Base-by-base conservation (phyloP, 2,888 invertebrate species). In the Toxonevra muliebris region DNA sequence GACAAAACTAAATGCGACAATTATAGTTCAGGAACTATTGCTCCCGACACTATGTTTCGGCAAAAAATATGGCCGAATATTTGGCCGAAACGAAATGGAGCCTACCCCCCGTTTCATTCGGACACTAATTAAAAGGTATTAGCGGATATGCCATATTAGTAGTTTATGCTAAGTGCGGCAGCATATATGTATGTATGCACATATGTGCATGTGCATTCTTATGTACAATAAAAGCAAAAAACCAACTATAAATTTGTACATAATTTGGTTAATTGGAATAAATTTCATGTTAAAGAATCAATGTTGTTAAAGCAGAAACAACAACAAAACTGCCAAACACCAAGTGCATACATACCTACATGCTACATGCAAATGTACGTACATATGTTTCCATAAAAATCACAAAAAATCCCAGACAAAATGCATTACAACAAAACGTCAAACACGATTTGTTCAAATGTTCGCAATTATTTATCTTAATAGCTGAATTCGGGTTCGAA, bases 401-500 rank as follows among this genome's bases (percentile, higher is more conserved):
- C 42, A 57, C 13, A 53, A 17, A 30, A 17, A 60, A 9, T 12
- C 15, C 43, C 11, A 12, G 2, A 48, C 30, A 7, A 53, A 60
- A 58, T 42, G 43, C 42, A 59, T 48, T 30, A 20, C 61, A 61
- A 66, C 66, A 61, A 66, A 66, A 79, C 80, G 77, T 77, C 81
- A 79, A 82, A 82, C 81, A 82, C 81, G 79, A 79, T 80, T 82
- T 80, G 75, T 75, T 72, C 80, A 80, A 82, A 81, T 81, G 82
- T 82, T 77, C 76, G 81, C 82, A 81, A 82, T 82, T 81, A 82
- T 82, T 82, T 82, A 82, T 80, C 71, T 66, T 61, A 61, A 66
- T 66, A 66, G 66, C 41, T 66, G 61, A 42, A 63, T 50, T 57
- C 57, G 53, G 15, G 17, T 19, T 30, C 30, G 7, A 30, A 30